These are phyloP conservation scores for Ctenopoma multispine DNA, from an alignment of 2,797 vertebrate species.

Conservation along the genomic window DNA sequence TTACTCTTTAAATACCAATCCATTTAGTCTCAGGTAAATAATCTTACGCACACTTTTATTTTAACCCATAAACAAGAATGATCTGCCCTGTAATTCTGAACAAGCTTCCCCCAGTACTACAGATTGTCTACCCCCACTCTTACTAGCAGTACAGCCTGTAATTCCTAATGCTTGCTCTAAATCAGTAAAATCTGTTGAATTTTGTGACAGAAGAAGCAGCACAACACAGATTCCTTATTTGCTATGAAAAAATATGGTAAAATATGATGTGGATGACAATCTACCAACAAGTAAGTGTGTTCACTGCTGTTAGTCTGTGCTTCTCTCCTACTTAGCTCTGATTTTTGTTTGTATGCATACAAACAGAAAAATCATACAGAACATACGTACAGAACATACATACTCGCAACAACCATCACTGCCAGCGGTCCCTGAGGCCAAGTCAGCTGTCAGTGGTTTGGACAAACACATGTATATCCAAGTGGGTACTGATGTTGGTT, in stretches of 20 bases:
- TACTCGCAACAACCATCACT: slow-evolving; percentile 31
- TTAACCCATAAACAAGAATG: slow-evolving; percentile 13
- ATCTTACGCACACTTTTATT: slow-evolving; percentile 9
- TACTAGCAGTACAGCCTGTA: neutral
- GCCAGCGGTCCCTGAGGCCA: slow-evolving; percentile 74
- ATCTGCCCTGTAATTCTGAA: neutral
- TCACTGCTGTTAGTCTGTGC: neutral
- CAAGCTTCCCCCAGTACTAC: neutral
- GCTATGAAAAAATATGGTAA: slow-evolving; percentile 21
- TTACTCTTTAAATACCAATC: neutral
- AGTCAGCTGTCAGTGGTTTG: slow-evolving; percentile 76
- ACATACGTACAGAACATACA: slow-evolving; percentile 42
- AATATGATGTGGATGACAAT: slow-evolving; percentile 4
- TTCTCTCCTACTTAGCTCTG: slow-evolving; percentile 28
- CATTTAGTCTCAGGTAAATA: slow-evolving; percentile 4
- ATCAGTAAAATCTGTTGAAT: slow-evolving; percentile 2
- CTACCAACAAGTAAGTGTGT: slow-evolving; percentile 6
- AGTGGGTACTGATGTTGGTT: slow-evolving; percentile 29
- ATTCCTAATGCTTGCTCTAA: neutral
- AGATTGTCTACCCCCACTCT: neutral
- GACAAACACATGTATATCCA: slow-evolving; percentile 81
- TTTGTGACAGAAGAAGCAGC: slow-evolving; percentile 2
- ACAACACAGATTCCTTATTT: slow-evolving; percentile 14
- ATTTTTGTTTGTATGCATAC: slow-evolving; percentile 46
- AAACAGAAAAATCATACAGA: too few relatives aligned